These are phyloP conservation scores for Myotis myotis DNA, from an alignment of 2,797 vertebrate species.

Conservation along the genomic window DNA sequence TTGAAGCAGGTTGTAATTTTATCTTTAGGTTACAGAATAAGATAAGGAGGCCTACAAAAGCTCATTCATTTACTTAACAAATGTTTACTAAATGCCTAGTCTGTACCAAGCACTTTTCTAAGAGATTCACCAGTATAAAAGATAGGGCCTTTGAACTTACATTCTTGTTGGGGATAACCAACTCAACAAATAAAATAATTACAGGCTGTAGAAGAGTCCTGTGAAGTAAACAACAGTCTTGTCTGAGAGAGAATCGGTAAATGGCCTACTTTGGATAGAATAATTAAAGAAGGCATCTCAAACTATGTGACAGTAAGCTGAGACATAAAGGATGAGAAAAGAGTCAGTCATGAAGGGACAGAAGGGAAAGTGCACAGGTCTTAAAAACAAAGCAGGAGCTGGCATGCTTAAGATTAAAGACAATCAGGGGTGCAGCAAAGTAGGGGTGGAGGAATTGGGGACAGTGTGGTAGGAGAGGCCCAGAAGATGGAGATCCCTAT, in stretches of 20 bases:
- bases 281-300: neutral
- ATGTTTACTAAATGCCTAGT: neutral
- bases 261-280: neutral
- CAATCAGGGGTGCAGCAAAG: neutral
- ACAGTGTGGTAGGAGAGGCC: too few species aligned
- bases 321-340: neutral
- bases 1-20: neutral
- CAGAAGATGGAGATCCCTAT: neutral
- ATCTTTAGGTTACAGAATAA: neutral
- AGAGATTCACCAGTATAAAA: neutral
- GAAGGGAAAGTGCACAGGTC: too few species aligned
- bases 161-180: neutral
- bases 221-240: neutral
- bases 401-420: neutral
- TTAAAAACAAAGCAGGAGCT: neutral
- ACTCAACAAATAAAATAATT: neutral
- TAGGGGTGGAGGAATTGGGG: fast-evolving
- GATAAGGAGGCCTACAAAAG: neutral
- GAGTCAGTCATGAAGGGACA: neutral
- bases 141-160: neutral
- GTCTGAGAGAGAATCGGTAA: neutral
- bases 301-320: neutral
- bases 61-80: neutral
- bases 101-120: neutral
- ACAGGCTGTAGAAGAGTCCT: neutral